Percentiles rank a stretch among this genome's conserved stretches.
phyloP scores from a whole-genome alignment of 2,888 invertebrate species.

The Acanthopleura granulata region DNA sequence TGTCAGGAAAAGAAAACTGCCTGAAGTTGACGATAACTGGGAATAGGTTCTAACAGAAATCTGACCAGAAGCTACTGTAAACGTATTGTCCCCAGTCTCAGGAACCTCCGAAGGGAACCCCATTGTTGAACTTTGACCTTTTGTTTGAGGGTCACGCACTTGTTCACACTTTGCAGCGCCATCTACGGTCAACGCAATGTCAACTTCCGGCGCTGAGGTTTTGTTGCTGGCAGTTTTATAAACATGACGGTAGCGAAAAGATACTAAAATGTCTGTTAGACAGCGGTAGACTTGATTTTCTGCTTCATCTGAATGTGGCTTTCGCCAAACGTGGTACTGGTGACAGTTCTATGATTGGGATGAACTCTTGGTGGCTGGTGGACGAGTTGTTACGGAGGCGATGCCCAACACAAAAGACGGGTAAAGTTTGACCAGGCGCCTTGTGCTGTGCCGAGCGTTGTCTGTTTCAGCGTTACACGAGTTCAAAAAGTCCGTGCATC shows the following conservation, averaged over 20 bases:
- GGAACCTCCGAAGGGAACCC: no score
- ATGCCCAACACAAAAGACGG: slow-evolving; percentile 47
- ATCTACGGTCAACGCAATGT: slow-evolving; percentile 15
- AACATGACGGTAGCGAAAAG: neutral
- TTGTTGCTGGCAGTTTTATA: neutral
- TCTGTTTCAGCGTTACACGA: neutral
- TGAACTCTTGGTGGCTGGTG: neutral
- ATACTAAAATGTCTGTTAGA: no score
- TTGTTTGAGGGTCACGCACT: neutral
- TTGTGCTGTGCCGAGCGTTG: no score
- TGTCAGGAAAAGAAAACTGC: no score
- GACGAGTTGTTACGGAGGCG: slow-evolving; percentile 24
- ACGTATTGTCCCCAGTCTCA: no score
- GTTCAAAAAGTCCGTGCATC: no score
- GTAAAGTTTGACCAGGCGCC: slow-evolving; percentile 23
- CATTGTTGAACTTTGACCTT: slow-evolving; percentile 3
- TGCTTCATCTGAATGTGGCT: no score
- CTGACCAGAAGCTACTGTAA: no score
- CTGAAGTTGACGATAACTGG: no score
- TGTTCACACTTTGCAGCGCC: slow-evolving; percentile 1
- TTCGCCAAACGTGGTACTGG: no score
- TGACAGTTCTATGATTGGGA: neutral
- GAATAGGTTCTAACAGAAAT: no score
- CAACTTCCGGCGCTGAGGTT: slow-evolving; percentile 14
- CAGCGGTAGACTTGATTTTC: no score